Evolutionary conservation across 2,888 invertebrate species (phyloP).

Genomic region (Keiferia lycopersicella): DNA sequence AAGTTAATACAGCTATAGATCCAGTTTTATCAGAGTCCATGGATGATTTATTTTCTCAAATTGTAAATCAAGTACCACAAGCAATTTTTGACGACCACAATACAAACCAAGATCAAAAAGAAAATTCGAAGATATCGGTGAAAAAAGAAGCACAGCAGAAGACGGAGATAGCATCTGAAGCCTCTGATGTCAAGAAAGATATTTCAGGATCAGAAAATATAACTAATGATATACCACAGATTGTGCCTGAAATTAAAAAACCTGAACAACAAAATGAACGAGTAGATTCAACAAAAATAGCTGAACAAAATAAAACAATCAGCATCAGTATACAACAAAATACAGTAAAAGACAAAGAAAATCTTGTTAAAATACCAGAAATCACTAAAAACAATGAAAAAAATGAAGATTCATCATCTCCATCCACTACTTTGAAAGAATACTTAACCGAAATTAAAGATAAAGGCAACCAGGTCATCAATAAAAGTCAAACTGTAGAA

Average conservation of each 20-base stretch:
- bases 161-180: not conserved
- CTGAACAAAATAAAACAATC: not conserved
- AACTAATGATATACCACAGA: slow-evolving; percentile 7
- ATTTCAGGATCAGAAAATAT: not conserved
- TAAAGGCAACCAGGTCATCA: not conserved
- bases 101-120: slow-evolving; percentile 22
- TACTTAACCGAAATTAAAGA: not conserved
- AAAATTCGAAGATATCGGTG: slow-evolving; percentile 37
- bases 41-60: slow-evolving; percentile 75
- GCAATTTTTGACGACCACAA: slow-evolving; percentile 39
- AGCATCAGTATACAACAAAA: no score
- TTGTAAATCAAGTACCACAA: slow-evolving; percentile 61
- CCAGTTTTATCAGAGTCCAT: slow-evolving; percentile 71
- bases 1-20: slow-evolving; percentile 57
- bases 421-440: not conserved
- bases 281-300: not conserved
- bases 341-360: slow-evolving; percentile 6
- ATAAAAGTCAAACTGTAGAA: not conserved
- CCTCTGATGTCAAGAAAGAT: not conserved
- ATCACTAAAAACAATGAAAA: slow-evolving; percentile 37
- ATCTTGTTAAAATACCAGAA: slow-evolving; percentile 38
- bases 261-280: not conserved
- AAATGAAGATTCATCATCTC: not conserved
- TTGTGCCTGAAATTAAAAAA: not conserved
- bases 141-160: not conserved